These are phyloP conservation scores for Trigoniulus corallinus DNA, from an alignment of 1,140 invertebrate genomes.

Conservation along the genomic window DNA sequence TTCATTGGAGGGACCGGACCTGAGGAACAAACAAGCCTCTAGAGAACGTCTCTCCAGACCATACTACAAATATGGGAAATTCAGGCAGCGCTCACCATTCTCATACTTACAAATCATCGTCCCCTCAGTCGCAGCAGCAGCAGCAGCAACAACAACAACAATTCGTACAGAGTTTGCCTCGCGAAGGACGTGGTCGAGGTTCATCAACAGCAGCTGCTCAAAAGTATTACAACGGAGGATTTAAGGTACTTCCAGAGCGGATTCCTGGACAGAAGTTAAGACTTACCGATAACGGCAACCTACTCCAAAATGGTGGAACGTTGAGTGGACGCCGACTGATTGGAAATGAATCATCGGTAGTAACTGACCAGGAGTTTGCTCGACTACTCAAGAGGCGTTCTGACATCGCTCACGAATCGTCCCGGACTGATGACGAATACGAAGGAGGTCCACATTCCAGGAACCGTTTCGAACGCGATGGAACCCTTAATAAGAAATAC, in stretches of 20 bases:
- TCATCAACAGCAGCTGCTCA: background rate
- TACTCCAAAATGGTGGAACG: constrained; percentile 57
- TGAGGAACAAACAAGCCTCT: no score
- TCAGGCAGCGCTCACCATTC: no score
- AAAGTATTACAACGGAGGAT: constrained; percentile 1
- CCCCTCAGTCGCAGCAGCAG: no score
- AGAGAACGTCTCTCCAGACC: no score
- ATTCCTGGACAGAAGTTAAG: constrained; percentile 40
- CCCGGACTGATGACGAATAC: no score
- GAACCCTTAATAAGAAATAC: background rate
- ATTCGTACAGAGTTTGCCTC: background rate
- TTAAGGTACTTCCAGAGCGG: constrained; percentile 44
- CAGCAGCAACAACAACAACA: background rate
- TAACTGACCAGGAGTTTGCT: background rate
- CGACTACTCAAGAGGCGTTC: background rate
- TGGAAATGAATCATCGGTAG: background rate
- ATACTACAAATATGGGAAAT: no score
- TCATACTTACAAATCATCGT: no score
- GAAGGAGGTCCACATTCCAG: no score
- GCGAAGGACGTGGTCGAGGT: background rate
- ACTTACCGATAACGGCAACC: constrained; percentile 57
- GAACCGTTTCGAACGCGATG: no score
- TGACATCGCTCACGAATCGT: background rate
- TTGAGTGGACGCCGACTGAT: constrained; percentile 39
- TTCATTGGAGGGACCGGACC: no score